Evolutionary conservation across 2,113 vertebrate genomes (phyloP), one percentile per base, ranked within the genome.

Genomic region (Phrynosoma blainvillii): DNA sequence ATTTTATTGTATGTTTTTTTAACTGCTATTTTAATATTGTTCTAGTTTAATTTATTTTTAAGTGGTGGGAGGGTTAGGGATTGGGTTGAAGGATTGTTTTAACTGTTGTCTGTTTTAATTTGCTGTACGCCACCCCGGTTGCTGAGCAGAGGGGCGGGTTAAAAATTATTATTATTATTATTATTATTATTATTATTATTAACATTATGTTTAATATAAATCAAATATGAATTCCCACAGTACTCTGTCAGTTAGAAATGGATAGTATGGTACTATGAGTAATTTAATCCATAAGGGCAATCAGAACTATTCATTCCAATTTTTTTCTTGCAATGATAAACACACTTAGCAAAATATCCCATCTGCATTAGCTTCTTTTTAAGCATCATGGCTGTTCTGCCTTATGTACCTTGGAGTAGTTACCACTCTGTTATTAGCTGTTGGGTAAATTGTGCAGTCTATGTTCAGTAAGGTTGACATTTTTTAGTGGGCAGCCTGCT

Each of bases 371-470:
- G 56, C 18, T 10, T 82, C 36, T 25, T 75, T 62, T 81, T n/a
- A 86, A 79, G 70, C 1, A 25, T 16, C n/a, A 56, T 54, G n/a
- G 14, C 3, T 18, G 14, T 82, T 62, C 27, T 42, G 52, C 42
- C 21, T 52, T 87, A 36, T 83, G 74, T 47, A 82, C 16, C 42
- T 18, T 56, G 16, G 25, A 68, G 14, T 36, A 20, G 42, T 54
- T n/a, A 77, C n/a, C 47, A 54, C 21, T 83, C 40, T 77, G 18
- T 77, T 86, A 25, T 70, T 79, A 79, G 84, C 62, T 86, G 68
- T 78, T 68, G 47, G 11, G n/a, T 7, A 36, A 76, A 30, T 76
- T 82, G 75, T 66, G 23, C 23, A 47, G 52, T 65, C 56, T 32
- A 73, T 70, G 20, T 23, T 27, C 27, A 87, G 11, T 68, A 71